phyloP scores from a whole-genome alignment of 2,888 invertebrate genomes.

The Rapana venosa region DNA sequence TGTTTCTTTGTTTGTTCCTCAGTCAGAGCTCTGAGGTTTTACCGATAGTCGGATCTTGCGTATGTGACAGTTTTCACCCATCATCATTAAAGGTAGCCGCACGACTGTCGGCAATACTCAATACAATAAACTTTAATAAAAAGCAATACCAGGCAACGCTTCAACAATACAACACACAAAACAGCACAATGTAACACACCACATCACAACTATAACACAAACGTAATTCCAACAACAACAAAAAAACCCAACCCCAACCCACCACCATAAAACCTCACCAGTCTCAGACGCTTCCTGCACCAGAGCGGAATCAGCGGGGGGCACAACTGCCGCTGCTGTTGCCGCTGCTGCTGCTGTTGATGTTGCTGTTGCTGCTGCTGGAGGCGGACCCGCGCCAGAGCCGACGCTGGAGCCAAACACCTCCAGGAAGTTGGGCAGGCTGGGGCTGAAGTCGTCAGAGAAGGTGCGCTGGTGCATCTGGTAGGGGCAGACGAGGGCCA shows the following conservation, averaged over 20 bases:
- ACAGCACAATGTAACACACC: neutral
- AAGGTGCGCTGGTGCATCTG: conserved; percentile 56
- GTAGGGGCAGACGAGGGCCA: conserved; percentile 85
- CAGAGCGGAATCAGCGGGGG: neutral
- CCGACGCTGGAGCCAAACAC: conserved; percentile 14
- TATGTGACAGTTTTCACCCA: too few species aligned
- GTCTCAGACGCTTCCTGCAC: neutral
- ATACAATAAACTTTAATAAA: too few species aligned
- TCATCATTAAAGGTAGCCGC: too few species aligned
- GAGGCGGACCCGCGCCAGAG: neutral
- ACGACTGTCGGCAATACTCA: too few species aligned
- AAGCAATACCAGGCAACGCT: too few species aligned
- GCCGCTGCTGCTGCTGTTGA: too few species aligned
- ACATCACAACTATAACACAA: neutral
- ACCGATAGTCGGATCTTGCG: too few species aligned
- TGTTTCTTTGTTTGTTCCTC: too few species aligned
- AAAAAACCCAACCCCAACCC: neutral
- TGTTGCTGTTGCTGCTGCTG: too few species aligned
- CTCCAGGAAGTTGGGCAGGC: conserved; percentile 40
- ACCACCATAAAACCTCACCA: neutral
- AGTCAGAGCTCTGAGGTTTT: too few species aligned
- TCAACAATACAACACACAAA: neutral
- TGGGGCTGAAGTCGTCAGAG: conserved; percentile 55
- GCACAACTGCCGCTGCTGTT: neutral
- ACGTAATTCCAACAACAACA: neutral